Evolutionary conservation across 2,888 invertebrate genomes (phyloP), one percentile per base, ranked within the genome.

Genomic region (Xestia sexstrigata): DNA sequence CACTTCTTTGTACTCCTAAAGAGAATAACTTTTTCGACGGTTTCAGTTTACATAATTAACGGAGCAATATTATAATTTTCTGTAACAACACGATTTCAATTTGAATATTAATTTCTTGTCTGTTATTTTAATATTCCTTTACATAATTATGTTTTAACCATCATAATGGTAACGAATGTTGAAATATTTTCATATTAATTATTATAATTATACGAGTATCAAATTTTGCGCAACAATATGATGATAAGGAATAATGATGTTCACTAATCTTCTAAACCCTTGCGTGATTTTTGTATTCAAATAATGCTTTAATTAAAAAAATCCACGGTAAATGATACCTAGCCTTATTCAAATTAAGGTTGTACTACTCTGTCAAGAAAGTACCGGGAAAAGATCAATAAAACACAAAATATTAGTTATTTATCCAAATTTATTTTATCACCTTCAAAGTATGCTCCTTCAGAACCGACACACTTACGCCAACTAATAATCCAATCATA

Each of bases 51-150:
- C 72, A 45, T 79, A 75, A 84, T 75, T 84, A 84, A 79, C 72
- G 47, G 17, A 67, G 60, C 49, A 65, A 76, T 79, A 76, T 83
- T 79, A 83, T 70, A 74, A 83, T 86, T 88, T 77, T 76, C 65
- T 39, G 42, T 69, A 70, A 74, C 65, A 78, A 82, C 73, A 73
- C 45, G 60, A 70, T 84, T 84, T 79, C 17, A 79, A 86, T 83
- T 82, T 67, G 62, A 77, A 79, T 79, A 74, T 78, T 42, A 42
- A 11, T 42, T 78, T 72, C 67, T 74, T 30, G 42, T 66, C 45
- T 79, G 76, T 79, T 76, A 80, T 78, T 74, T 60, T 83, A 79
- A 75, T 79, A 76, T 78, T 74, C 42, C 71, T 84, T 87, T 69
- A 74, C 74, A 84, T 81, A 76, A 84, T 87, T 76, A 73, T 69